Evolutionary conservation across 2,888 invertebrate genomes (phyloP).

Genomic region (Chydorus sphaericus): DNA sequence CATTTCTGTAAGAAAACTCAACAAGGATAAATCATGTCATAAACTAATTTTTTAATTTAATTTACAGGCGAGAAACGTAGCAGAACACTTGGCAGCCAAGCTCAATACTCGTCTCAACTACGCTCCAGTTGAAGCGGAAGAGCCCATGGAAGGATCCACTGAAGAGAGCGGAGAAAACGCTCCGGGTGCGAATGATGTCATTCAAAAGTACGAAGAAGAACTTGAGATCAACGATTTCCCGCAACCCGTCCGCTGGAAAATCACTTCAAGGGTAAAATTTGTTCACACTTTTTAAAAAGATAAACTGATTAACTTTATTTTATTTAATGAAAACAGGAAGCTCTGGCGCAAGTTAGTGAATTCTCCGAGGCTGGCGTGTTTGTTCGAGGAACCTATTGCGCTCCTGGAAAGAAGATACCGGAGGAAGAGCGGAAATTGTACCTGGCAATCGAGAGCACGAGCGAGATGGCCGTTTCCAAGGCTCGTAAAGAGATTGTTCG

Average conservation of each 20-base stretch:
- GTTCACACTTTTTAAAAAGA: too few relatives aligned
- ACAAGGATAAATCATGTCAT: slow-evolving; percentile 9
- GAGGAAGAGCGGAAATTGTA: slow-evolving; percentile 92
- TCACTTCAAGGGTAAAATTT: slow-evolving; percentile 82
- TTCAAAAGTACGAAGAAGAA: slow-evolving; percentile 91
- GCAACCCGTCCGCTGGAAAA: slow-evolving; percentile 94
- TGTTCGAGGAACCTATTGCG: slow-evolving; percentile 87
- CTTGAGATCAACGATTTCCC: slow-evolving; percentile 99
- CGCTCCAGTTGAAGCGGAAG: slow-evolving; percentile 76
- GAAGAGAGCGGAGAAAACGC: slow-evolving; percentile 34
- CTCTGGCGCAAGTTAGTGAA: slow-evolving; percentile 92
- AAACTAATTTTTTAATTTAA: neutral
- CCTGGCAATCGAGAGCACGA: slow-evolving; percentile 95
- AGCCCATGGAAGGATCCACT: slow-evolving; percentile 31
- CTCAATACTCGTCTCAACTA: slow-evolving; percentile 94
- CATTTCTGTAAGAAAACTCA: neutral
- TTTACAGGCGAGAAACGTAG: slow-evolving; percentile 67
- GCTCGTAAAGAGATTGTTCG: slow-evolving; percentile 95
- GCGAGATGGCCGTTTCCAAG: slow-evolving; percentile 86
- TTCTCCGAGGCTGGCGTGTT: slow-evolving; percentile 98
- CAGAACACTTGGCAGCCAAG: slow-evolving; percentile 92
- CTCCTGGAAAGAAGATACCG: slow-evolving; percentile 69
- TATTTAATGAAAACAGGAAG: slow-evolving; percentile 75
- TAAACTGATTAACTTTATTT: slow-evolving; percentile 18
- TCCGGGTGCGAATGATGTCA: slow-evolving; percentile 38